Evolutionary conservation across 2,797 vertebrate species (phyloP).

Genomic region (Sylvilagus floridanus): DNA sequence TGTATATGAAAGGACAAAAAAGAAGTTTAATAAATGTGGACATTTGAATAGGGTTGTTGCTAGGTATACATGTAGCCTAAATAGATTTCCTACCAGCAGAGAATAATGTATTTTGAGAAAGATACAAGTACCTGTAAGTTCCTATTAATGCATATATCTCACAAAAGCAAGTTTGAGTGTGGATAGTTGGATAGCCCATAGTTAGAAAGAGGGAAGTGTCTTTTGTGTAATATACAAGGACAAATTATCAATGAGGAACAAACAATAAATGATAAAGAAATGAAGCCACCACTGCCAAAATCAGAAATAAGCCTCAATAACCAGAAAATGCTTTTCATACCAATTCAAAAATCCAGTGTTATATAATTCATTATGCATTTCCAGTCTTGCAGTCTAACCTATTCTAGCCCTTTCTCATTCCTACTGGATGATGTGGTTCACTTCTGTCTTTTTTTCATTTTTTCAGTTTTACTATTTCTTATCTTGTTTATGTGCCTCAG

Average conservation of each 20-base stretch:
- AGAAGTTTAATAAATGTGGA: background rate
- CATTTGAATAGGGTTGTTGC: constrained; percentile 2
- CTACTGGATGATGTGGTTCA: background rate
- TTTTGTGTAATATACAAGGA: constrained; percentile 34
- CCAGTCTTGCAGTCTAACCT: background rate
- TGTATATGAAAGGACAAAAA: constrained; percentile 3
- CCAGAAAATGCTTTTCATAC: background rate
- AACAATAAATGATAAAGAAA: constrained; percentile 25
- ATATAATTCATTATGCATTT: constrained; percentile 26
- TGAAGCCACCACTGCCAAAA: constrained; percentile 26
- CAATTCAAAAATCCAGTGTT: constrained; percentile 8
- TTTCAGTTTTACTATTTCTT: constrained; percentile 48
- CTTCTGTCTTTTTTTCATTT: background rate
- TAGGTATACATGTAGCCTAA: background rate
- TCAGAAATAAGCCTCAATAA: background rate
- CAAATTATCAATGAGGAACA: constrained; percentile 36
- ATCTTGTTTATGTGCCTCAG: constrained; percentile 44
- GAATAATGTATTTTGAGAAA: constrained; percentile 10
- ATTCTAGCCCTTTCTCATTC: constrained; percentile 1
- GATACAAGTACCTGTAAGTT: background rate
- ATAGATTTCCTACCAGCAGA: background rate
- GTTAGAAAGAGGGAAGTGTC: background rate
- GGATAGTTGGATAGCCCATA: constrained; percentile 21
- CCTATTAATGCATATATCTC: background rate
- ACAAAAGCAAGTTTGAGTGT: constrained; percentile 23